Conservation (phyloP, 2,797 vertebrate species). For the Cyprinodon diabolis region DNA sequence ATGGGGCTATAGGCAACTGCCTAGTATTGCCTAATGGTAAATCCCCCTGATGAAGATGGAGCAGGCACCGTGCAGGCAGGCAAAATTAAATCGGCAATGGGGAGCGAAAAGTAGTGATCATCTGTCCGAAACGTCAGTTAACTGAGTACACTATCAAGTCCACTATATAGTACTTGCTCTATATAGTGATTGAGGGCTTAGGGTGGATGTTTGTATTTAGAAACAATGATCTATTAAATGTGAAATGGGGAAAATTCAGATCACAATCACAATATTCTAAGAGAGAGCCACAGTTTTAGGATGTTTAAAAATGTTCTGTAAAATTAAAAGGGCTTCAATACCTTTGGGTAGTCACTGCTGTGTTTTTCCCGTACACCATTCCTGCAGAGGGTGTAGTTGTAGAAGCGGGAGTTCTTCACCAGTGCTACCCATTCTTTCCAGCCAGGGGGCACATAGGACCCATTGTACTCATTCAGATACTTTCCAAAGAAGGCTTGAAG, state of each 20-base stretch:
- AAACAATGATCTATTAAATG: not conserved
- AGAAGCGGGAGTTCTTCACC: conserved; percentile 97
- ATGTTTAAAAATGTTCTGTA: not conserved
- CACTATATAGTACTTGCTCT: too few species aligned
- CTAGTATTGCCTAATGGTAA: too few species aligned
- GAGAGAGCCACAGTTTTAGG: not conserved
- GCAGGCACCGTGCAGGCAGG: too few species aligned
- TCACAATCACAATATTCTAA: not conserved
- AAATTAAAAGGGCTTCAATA: conserved; percentile 49
- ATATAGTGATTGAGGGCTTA: too few species aligned
- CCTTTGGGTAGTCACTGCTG: conserved; percentile 90
- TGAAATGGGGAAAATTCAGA: not conserved
- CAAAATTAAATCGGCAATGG: too few species aligned
- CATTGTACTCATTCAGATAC: conserved; percentile 98
- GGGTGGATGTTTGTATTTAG: too few species aligned
- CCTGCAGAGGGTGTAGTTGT: conserved; percentile 96
- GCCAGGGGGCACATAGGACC: conserved; percentile 95
- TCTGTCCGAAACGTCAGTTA: too few species aligned
- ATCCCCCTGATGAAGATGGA: too few species aligned
- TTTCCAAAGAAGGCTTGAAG: conserved; percentile 95
- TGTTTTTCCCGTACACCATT: conserved; percentile 95
- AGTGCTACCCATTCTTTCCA: conserved; percentile 98
- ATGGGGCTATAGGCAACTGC: too few species aligned
- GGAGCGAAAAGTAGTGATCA: too few species aligned
- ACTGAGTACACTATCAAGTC: too few species aligned